Conservation (phyloP, 2,797 vertebrate genomes). For the Momotus momota region DNA sequence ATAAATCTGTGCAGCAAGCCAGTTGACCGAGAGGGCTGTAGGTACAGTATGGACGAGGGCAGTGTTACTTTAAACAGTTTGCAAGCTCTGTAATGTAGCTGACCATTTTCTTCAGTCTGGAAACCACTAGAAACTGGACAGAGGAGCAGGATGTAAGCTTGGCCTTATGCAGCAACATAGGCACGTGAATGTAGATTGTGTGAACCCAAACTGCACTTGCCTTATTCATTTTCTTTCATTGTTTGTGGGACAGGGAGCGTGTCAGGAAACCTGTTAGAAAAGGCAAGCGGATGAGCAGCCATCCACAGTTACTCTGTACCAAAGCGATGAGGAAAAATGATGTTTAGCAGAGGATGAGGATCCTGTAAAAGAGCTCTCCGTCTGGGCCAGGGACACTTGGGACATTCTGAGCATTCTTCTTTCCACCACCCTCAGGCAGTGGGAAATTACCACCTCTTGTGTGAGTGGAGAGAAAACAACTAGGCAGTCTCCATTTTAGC, state of each 20-base stretch:
- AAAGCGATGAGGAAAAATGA: not conserved
- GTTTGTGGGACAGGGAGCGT: not conserved
- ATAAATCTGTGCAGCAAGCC: constrained; percentile 17
- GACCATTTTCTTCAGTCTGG: not conserved
- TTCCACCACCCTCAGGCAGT: not conserved
- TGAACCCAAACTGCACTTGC: not conserved
- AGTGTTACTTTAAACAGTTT: not conserved
- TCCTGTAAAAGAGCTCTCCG: not conserved
- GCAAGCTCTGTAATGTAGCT: not conserved
- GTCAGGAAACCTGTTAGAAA: not conserved
- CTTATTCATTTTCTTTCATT: not conserved
- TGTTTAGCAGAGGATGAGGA: not conserved
- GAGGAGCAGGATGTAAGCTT: not conserved
- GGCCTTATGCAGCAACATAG: not conserved
- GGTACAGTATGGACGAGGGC: not conserved
- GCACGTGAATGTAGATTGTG: not conserved
- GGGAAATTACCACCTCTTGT: constrained; percentile 16
- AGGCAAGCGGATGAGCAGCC: not conserved
- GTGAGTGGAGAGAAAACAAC: not conserved
- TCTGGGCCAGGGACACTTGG: not conserved
- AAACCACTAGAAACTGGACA: not conserved
- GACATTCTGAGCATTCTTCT: constrained; percentile 39
- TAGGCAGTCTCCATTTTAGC: not conserved
- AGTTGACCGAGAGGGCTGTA: not conserved
- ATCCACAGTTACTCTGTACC: not conserved